phyloP scores from a whole-genome alignment of 2,113 vertebrate genomes.

The Eurystomus gularis region DNA sequence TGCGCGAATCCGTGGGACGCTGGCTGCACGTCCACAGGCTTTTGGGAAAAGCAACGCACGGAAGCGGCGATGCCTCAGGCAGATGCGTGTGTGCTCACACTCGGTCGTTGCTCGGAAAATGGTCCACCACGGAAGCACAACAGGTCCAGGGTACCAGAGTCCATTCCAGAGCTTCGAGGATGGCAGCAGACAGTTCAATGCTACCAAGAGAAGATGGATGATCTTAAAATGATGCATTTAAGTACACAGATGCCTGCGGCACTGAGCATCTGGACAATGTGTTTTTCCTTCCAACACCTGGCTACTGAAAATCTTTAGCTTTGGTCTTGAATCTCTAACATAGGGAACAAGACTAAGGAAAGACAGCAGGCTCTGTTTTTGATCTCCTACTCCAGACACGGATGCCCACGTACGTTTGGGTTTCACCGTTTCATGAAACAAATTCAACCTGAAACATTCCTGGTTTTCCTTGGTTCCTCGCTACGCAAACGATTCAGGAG shows the following conservation, averaged over 20 bases:
- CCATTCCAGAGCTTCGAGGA: background rate
- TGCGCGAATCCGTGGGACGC: too few relatives aligned
- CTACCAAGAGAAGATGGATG: background rate
- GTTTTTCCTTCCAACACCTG: background rate
- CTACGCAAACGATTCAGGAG: background rate
- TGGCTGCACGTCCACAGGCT: too few relatives aligned
- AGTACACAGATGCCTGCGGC: background rate
- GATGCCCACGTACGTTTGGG: background rate
- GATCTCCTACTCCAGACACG: background rate
- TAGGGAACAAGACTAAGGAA: background rate
- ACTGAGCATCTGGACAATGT: background rate
- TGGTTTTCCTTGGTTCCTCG: background rate
- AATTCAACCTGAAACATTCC: background rate
- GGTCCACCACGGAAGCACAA: background rate
- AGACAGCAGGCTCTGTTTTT: background rate
- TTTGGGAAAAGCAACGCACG: too few relatives aligned
- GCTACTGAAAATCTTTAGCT: background rate
- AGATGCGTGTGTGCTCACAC: background rate
- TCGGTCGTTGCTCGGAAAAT: background rate
- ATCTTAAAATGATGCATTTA: background rate
- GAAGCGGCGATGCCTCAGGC: too few relatives aligned
- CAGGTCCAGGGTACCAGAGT: background rate
- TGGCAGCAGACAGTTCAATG: background rate
- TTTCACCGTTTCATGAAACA: background rate
- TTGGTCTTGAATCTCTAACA: background rate